Conservation (phyloP, 1,140 invertebrate species). For the Catajapyx aquilonaris region DNA sequence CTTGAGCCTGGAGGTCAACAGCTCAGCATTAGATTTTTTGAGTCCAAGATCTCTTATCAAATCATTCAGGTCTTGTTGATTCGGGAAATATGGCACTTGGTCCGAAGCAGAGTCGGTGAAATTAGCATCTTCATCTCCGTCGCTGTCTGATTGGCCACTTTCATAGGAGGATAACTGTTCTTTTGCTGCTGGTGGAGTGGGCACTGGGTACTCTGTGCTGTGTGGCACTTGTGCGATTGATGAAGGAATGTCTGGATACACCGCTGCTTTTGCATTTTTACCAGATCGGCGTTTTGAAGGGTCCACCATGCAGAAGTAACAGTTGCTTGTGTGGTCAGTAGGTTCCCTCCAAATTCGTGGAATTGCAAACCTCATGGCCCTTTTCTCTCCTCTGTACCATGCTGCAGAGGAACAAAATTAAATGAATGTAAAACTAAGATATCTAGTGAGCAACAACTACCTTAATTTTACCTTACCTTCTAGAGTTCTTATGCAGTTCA, state of each 20-base stretch:
- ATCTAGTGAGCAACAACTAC: conserved; percentile 2
- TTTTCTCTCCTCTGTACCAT: conserved; percentile 12
- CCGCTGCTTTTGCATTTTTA: conserved; percentile 10
- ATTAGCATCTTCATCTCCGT: background rate
- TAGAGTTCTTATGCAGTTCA: conserved; percentile 2
- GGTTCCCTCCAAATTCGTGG: conserved; percentile 13
- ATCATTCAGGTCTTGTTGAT: too few species aligned
- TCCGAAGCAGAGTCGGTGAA: too few species aligned
- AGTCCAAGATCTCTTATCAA: too few species aligned
- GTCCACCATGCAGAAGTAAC: conserved; percentile 14
- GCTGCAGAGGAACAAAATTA: conserved; percentile 8
- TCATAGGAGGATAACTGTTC: background rate
- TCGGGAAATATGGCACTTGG: background rate
- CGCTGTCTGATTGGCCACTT: background rate
- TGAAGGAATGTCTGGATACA: conserved; percentile 8
- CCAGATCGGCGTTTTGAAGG: conserved; percentile 11
- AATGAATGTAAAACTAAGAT: conserved; percentile 1
- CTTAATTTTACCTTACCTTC: conserved; percentile 2
- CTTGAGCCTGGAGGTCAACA: too few species aligned
- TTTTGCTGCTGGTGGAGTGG: background rate
- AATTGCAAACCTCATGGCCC: conserved; percentile 11
- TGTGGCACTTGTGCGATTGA: conserved; percentile 4
- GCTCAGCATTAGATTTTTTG: too few species aligned
- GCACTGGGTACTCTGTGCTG: background rate
- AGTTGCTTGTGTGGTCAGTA: conserved; percentile 12